phyloP scores from a whole-genome alignment of 2,797 vertebrate species.

The Acestrorhynchus altus region DNA sequence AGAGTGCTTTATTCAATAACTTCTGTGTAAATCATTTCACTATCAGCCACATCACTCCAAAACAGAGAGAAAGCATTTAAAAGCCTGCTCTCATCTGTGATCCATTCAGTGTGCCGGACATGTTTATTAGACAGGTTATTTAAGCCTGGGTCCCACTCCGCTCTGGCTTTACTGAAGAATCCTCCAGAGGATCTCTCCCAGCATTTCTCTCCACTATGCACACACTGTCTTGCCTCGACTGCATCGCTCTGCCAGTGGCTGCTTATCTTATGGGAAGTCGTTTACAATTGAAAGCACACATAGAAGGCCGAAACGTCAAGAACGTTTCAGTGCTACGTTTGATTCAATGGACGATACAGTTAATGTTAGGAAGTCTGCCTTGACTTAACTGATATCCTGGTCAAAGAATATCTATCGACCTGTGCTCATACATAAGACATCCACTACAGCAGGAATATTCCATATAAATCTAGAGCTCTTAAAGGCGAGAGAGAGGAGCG shows the following conservation, averaged over 20 bases:
- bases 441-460: conserved; percentile 13
- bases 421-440: conserved; percentile 31
- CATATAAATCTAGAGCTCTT: conserved; percentile 7
- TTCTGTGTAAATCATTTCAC: conserved; percentile 55
- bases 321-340: conserved; percentile 38
- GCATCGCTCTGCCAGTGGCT: conserved; percentile 19
- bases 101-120: conserved; percentile 53
- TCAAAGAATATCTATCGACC: conserved; percentile 41
- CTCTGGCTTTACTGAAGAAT: conserved; percentile 48
- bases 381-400: conserved; percentile 22
- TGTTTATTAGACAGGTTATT: conserved; percentile 59
- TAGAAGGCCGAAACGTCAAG: conserved; percentile 26
- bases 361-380: conserved; percentile 19
- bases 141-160: conserved; percentile 42
- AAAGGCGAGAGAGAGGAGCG: not conserved
- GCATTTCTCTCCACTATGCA: conserved; percentile 41
- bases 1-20: conserved; percentile 58
- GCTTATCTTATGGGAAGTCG: conserved; percentile 57
- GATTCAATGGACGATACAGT: conserved; percentile 39
- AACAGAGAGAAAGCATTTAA: conserved; percentile 58
- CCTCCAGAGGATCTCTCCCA: conserved; percentile 50
- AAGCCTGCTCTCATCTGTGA: conserved; percentile 59
- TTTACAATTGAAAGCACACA: conserved; percentile 41
- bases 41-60: conserved; percentile 58
- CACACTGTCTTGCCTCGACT: conserved; percentile 17